Conservation (phyloP, 2,113 vertebrate species). For the Centropus unirufus region DNA sequence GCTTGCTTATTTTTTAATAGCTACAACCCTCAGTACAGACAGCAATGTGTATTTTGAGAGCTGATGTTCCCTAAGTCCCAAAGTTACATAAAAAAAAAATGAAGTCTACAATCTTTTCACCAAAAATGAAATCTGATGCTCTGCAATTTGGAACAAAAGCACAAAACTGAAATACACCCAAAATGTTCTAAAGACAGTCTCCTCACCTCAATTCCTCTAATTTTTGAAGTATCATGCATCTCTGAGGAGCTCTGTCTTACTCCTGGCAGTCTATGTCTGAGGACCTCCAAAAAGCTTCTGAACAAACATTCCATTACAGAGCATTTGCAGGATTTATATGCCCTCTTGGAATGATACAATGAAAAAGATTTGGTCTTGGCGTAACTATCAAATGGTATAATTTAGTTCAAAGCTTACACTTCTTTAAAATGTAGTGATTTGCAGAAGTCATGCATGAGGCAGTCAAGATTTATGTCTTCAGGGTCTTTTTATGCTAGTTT, state of each 20-base stretch:
- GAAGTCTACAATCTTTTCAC: not conserved
- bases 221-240: not conserved
- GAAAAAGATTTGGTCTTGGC: not conserved
- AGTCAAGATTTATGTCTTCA: accelerated
- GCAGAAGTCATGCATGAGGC: not conserved
- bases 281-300: not conserved
- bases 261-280: not conserved
- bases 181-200: not conserved
- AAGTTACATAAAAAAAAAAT: not conserved
- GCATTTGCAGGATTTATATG: not conserved
- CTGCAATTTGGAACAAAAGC: not conserved
- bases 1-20: not conserved
- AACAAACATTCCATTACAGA: not conserved
- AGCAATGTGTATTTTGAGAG: not conserved
- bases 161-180: not conserved
- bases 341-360: accelerated
- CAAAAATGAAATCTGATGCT: not conserved
- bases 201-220: not conserved
- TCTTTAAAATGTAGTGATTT: not conserved
- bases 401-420: not conserved
- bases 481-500: not conserved
- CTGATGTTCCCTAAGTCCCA: not conserved
- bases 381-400: not conserved
- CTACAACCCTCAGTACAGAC: not conserved
- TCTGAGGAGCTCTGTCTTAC: not conserved